These are phyloP conservation scores for Hydrozoanthus gracilis DNA, from an alignment of 92 coral and sea anemone genomes.

Conservation along the genomic window DNA sequence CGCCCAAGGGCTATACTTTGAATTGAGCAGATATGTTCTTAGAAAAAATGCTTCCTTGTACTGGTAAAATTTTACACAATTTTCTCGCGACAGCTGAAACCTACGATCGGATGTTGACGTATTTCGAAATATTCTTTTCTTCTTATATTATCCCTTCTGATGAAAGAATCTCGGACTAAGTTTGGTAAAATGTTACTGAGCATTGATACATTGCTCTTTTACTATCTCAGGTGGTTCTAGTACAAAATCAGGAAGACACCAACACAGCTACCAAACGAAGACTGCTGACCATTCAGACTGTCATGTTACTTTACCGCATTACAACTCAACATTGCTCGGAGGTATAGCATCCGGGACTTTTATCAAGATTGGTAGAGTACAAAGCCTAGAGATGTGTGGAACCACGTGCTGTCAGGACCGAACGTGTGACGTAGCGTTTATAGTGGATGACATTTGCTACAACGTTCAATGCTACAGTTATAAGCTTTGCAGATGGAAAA, in stretches of 20 bases:
- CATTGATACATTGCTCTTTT: background rate
- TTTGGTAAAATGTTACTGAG: background rate
- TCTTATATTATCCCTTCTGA: no score
- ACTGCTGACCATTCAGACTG: conserved; percentile 39
- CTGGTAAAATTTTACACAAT: no score
- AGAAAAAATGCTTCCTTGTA: no score
- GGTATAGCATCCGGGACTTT: conserved; percentile 92
- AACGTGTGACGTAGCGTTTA: conserved; percentile 90
- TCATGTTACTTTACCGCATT: conserved; percentile 33
- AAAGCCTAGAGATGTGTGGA: conserved; percentile 68
- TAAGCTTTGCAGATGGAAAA: conserved; percentile 71
- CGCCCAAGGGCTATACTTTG: no score
- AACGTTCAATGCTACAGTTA: conserved; percentile 84
- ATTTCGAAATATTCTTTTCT: no score
- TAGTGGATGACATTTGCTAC: conserved; percentile 85
- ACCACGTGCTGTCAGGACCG: conserved; percentile 76
- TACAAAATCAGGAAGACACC: background rate
- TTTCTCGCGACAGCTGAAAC: no score
- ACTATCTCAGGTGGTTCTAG: background rate
- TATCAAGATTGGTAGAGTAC: conserved; percentile 78
- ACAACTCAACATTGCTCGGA: conserved; percentile 83
- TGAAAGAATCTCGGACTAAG: no score
- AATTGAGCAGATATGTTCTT: no score
- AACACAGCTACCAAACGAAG: background rate
- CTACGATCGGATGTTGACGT: no score